Conservation (phyloP, 2,888 invertebrate species). For the Apamea crenata region DNA sequence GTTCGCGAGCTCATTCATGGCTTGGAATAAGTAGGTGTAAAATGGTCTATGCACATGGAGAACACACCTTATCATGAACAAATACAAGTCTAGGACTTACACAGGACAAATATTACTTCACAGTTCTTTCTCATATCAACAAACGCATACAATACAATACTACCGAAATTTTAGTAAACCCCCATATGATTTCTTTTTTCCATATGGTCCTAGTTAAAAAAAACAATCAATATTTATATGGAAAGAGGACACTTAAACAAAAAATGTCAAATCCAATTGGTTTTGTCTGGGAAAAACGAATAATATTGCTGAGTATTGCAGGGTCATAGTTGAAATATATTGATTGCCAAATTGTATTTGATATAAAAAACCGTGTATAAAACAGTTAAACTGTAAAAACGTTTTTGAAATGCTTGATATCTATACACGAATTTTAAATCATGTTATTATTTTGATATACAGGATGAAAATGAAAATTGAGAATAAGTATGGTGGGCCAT, state of each 20-base stretch:
- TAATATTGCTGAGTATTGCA: slow-evolving; percentile 5
- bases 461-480: background rate
- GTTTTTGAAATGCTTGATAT: background rate
- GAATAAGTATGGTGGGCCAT: background rate
- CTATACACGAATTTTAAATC: background rate
- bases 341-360: background rate
- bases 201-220: background rate
- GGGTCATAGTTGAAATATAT: slow-evolving; percentile 14
- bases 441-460: background rate
- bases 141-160: background rate
- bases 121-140: background rate
- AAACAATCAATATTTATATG: background rate
- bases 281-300: background rate
- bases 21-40: background rate
- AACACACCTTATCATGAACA: background rate
- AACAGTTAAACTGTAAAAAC: background rate
- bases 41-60: background rate
- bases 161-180: background rate
- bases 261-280: background rate
- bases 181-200: background rate
- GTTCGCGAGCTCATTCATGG: background rate
- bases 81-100: background rate
- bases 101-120: background rate
- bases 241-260: background rate
- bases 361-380: background rate